Base-by-base conservation (phyloP, 2,797 vertebrate genomes). In the Gouania willdenowi region DNA sequence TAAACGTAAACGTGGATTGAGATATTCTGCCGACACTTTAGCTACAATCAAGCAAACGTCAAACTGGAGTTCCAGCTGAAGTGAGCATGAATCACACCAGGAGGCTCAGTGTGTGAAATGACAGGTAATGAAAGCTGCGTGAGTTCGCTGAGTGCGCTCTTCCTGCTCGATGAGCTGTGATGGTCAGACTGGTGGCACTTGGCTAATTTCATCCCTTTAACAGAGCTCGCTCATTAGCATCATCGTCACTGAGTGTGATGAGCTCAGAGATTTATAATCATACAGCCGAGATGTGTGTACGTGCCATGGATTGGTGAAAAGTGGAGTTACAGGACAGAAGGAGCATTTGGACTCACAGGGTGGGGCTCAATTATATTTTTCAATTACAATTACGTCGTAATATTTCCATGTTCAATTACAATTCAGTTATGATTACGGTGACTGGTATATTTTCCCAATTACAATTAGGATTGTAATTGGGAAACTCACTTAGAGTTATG, bases 141-240 rank as follows among this genome's bases (percentile, higher is more conserved):
- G 53, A 59, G 41, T 32, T 43, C 22, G 18, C 48, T 18, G 36
- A 60, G 48, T 30, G 47, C 30, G 1, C 44, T 61, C 36, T 54
- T 12, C 15, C 19, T 55, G 60, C 20, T 8, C 38, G 54, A 57
- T 37, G 54, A 69, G 69, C 57, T 52, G 51, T 8, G 48, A 37
- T 58, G 53, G 40, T 68, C 66, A 39, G 61, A 56, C 60, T n/a
- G 11, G 11, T 6, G 8, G 55, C 38, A 41, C 53, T 47, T 29
- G 3, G 26, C 66, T 79, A 69, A 78, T 81, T 69, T 58, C 29
- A 51, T 47, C 62, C 22, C 4, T 54, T 66, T 74, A 67, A 74
- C 48, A 41, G 63, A 50, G 42, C 55, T 35, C 40, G 45, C 70
- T 75, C 41, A 41, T 82, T 74, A 77, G 31, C 50, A 49, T 61